Evolutionary conservation across 2,113 vertebrate genomes (phyloP), one percentile per base, ranked within the genome.

Genomic region (Phasianus colchicus): DNA sequence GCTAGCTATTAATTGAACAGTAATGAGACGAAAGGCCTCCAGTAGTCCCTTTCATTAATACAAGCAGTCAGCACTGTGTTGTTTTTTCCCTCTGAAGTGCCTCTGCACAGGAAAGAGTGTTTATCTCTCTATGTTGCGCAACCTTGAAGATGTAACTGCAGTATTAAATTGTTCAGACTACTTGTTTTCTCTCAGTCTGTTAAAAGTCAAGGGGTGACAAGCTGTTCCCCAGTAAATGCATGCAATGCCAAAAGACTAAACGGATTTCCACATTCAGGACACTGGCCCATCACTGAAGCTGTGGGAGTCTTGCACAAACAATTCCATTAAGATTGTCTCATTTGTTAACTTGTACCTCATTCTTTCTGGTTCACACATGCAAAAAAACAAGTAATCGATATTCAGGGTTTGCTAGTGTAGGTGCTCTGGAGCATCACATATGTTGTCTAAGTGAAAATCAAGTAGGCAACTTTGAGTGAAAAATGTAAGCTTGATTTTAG

Each of bases 11-110:
- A 86, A 90, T 74, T 88, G 92, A 91, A 80, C 24, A 77, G 36
- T 83, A 96, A 86, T 36, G 64, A 92, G 74, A 91, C 42, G 34
- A 95, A 95, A 89, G 72, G 38, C 30, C 32, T 92, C 92, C 65
- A 92, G 72, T 90, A 47, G 36, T 80, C 85, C 67, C 30, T 63
- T 96, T 34, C 1, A 6, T 24, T 89, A 83, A 70, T 55, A 73
- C 54, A 73, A 38, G 36, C 67, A 73, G 75, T 42, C 48, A 27
- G 13, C 2, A 0, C n/a, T 48, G 18, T 2, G 1, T 22, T 87
- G 54, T 66, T 92, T 92, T 42, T 60, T 48, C 45, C 45, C 40
- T 13, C 6, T 70, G 45, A 93, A 96, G n/a, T 73, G 67, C 24
- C 42, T 47, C 22, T 29, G 16, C 18, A 80, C 89, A 77, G 54